A percentile compares a stretch with the other conserved stretches of the same genome.
Conservation (phyloP, 2,888 invertebrate genomes). For the Phragmatobia fuliginosa region DNA sequence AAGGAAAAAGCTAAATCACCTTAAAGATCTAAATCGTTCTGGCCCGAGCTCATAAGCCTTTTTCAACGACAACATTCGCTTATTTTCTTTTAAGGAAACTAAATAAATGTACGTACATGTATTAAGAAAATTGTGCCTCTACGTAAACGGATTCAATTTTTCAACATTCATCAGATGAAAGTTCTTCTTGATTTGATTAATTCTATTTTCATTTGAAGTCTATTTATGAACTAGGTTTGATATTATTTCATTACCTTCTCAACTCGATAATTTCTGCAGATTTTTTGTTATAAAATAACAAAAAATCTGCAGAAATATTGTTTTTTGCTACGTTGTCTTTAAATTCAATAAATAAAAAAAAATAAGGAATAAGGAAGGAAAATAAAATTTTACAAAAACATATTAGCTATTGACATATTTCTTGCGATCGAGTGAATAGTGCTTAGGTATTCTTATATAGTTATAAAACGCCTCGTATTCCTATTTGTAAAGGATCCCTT, state of each 20-base stretch:
- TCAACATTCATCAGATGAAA: constrained; percentile 3
- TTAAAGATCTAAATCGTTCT: constrained; percentile 10
- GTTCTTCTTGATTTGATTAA: constrained; percentile 1
- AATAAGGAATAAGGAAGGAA: neutral
- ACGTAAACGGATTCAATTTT: constrained; percentile 9
- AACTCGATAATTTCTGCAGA: neutral
- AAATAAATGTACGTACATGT: neutral
- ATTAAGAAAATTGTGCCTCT: constrained; percentile 8
- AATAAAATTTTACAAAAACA: neutral
- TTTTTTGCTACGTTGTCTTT: neutral
- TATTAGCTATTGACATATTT: neutral
- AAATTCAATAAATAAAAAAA: no score
- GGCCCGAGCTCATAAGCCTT: constrained; percentile 7
- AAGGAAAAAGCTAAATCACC: constrained; percentile 5
- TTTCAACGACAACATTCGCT: neutral
- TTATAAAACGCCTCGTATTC: no score
- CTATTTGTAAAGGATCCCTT: neutral
- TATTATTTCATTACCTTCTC: neutral
- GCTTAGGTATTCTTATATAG: no score
- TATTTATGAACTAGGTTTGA: neutral
- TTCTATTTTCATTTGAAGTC: neutral
- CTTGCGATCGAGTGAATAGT: neutral
- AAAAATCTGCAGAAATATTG: no score
- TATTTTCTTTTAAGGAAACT: constrained; percentile 1
- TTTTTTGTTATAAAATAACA: neutral